These are phyloP conservation scores for Subacronicta megacephala DNA, from an alignment of 2,888 invertebrate genomes.

Conservation along the genomic window DNA sequence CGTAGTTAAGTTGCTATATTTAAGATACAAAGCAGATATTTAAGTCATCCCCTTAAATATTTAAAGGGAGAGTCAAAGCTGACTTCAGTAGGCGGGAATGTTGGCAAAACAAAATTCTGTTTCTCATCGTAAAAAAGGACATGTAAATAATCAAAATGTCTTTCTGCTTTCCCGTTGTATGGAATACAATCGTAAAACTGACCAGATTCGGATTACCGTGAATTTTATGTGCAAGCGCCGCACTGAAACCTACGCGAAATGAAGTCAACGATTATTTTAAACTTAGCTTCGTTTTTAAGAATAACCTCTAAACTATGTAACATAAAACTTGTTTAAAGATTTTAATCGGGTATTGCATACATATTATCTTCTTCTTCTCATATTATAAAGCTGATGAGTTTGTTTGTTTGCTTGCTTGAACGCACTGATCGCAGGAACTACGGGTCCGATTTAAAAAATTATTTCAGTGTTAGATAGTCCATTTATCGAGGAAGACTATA, in stretches of 20 bases:
- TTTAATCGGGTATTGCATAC: no score
- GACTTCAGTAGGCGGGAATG: slow-evolving; percentile 26
- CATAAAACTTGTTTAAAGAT: no score
- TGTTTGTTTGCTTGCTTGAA: no score
- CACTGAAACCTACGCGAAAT: slow-evolving; percentile 10
- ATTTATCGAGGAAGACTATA: no score
- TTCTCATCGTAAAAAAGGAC: slow-evolving; percentile 32
- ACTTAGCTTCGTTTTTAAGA: not conserved
- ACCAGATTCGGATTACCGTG: slow-evolving; percentile 23
- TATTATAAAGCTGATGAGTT: no score
- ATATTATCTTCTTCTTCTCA: no score
- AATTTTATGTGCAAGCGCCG: slow-evolving; percentile 18
- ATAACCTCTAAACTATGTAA: no score
- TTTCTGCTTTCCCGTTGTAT: slow-evolving; percentile 25
- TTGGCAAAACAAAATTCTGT: slow-evolving; percentile 45
- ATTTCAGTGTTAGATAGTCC: no score
- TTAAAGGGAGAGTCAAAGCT: slow-evolving; percentile 25
- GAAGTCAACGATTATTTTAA: slow-evolving; percentile 3
- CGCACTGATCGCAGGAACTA: no score
- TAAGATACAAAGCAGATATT: slow-evolving; percentile 12
- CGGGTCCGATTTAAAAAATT: no score
- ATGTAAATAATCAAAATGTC: slow-evolving; percentile 41
- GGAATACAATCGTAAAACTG: slow-evolving; percentile 41
- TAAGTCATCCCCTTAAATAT: slow-evolving; percentile 21
- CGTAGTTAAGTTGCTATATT: slow-evolving; percentile 12